phyloP scores from a whole-genome alignment of 2,797 vertebrate genomes.

The Gambelia wislizenii region DNA sequence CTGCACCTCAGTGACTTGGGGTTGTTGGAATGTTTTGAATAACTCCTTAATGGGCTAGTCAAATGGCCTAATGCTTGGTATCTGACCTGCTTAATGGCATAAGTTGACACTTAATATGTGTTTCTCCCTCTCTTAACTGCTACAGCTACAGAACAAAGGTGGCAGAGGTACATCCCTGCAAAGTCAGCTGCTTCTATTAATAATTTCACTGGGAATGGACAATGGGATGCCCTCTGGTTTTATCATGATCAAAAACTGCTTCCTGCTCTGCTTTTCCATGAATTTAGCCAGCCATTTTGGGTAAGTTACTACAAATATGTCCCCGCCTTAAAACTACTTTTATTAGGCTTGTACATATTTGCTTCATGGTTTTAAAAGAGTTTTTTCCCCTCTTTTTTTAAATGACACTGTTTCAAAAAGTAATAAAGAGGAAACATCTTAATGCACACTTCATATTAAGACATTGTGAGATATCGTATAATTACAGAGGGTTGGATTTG shows the following conservation, averaged over 20 bases:
- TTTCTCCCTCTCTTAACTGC: constrained; percentile 40
- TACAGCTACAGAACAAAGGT: constrained; percentile 72
- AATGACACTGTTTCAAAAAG: background rate
- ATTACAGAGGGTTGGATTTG: background rate
- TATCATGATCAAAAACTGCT: constrained; percentile 89
- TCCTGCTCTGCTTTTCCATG: constrained; percentile 86
- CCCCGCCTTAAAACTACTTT: background rate
- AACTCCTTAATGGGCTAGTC: background rate
- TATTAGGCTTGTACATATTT: background rate
- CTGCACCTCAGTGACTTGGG: background rate
- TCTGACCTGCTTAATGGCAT: background rate
- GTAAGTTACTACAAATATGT: constrained; percentile 79
- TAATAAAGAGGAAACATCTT: background rate
- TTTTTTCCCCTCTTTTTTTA: background rate
- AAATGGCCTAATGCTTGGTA: constrained; percentile 24
- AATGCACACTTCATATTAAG: background rate
- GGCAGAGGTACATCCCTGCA: constrained; percentile 63
- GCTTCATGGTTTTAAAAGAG: background rate
- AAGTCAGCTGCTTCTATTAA: constrained; percentile 69
- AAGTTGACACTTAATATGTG: constrained; percentile 13
- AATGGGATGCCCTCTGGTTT: constrained; percentile 88
- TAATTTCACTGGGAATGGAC: constrained; percentile 89
- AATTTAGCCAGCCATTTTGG: constrained; percentile 89
- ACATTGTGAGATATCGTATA: background rate
- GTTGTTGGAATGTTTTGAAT: background rate